Base-by-base conservation (phyloP, 2,888 invertebrate genomes). In the Nomada ruficornis region DNA sequence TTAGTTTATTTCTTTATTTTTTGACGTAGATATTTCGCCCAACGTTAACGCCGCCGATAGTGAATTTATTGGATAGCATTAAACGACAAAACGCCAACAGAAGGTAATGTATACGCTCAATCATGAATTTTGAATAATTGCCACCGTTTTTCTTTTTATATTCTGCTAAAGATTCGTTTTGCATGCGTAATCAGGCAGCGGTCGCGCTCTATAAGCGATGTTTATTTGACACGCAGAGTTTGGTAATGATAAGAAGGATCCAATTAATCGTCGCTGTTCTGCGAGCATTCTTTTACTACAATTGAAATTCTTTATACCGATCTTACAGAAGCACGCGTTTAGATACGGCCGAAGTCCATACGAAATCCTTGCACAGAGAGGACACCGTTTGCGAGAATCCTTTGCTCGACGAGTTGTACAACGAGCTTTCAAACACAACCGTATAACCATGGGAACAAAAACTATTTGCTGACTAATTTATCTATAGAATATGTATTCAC, bases 1-100 rank as follows among this genome's bases (percentile, higher is more conserved):
- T 20, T n/a, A 15, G 20, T n/a, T 7, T 18, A 26, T 15, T 15
- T 50, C 7, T n/a, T 20, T n/a, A 7, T n/a, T 60, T 29, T 74
- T 54, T 54, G 23, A 83, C 77, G 20, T 77, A 94, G 94, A 91
- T 93, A 91, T 94, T 94, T 91, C 93, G 93, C 91, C 93, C 93
- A 85, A 91, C 90, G 23, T 81, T 93, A 70, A 91, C 93, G 44
- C 91, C 92, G 74, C 91, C 93, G 23, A 91, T 94, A 73, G 89
- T 91, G 36, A 92, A 88, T 83, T 79, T 94, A 70, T 91, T 94
- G 20, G 93, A 93, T 65, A 91, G 90, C 29, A 92, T 94, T 73
- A 93, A 93, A 79, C 88, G 92, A 60, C 92, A 91, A 87, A 91
- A 85, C 64, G 71, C 81, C 55, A 88, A 85, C 65, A 92, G 91